These are phyloP conservation scores for Platalea minor DNA, from an alignment of 2,797 vertebrate genomes.

Conservation along the genomic window DNA sequence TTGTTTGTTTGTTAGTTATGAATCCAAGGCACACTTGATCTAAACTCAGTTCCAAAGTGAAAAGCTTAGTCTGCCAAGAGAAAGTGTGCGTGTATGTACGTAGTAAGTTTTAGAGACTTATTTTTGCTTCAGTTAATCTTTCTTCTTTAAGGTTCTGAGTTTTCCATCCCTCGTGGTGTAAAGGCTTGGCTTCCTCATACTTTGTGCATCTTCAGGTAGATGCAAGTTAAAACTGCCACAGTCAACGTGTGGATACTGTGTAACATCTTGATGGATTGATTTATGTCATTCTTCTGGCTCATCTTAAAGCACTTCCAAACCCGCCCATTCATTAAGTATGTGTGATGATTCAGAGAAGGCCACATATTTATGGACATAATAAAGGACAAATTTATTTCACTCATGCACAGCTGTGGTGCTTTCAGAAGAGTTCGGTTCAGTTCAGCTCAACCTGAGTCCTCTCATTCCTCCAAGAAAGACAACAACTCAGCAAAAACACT, in stretches of 20 bases:
- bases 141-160: not conserved
- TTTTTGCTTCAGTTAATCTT: not conserved
- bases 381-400: not conserved
- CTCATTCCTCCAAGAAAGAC: not conserved
- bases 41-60: not conserved
- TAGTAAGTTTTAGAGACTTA: not conserved
- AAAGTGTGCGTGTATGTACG: not conserved
- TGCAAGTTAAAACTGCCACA: not conserved
- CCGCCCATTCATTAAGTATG: no score
- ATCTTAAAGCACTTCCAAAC: not conserved
- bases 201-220: not conserved
- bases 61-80: not conserved
- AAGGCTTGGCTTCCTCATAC: not conserved
- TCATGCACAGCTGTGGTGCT: not conserved
- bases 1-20: not conserved
- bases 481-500: not conserved
- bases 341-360: not conserved
- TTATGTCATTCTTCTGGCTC: not conserved
- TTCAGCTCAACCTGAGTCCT: not conserved
- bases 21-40: not conserved
- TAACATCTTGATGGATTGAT: not conserved
- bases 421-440: not conserved
- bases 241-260: not conserved
- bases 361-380: not conserved
- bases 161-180: rapidly evolving